phyloP scores from a whole-genome alignment of 2,888 invertebrate species.

The Cerceris rybyensis region DNA sequence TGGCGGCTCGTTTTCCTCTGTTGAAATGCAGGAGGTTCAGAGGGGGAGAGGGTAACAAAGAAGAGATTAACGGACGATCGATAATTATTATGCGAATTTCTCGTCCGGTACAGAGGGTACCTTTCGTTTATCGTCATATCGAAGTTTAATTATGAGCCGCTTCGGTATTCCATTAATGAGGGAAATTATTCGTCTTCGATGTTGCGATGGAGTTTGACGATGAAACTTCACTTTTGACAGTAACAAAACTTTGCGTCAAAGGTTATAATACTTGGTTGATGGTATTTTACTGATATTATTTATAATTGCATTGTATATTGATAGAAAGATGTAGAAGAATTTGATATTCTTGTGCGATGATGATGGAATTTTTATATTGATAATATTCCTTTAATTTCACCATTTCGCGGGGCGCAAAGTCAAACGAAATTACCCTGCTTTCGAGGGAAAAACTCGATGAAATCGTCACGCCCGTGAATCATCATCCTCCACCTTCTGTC shows the following conservation, averaged over 20 bases:
- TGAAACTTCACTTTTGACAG: no score
- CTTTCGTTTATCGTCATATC: conserved; percentile 45
- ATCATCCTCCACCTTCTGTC: conserved; percentile 68
- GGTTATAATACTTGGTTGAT: no score
- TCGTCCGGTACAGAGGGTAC: conserved; percentile 36
- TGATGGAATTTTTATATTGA: not conserved
- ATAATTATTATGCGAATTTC: conserved; percentile 72
- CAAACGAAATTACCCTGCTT: conserved; percentile 57
- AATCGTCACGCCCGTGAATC: conserved; percentile 70
- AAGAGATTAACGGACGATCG: conserved; percentile 72
- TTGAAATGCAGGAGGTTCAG: conserved; percentile 37
- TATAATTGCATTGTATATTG: no score
- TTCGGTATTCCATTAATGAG: conserved; percentile 33
- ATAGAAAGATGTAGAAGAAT: no score
- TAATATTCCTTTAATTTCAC: not conserved
- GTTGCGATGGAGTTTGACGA: not conserved
- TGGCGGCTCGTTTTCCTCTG: conserved; percentile 66
- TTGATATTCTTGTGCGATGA: no score
- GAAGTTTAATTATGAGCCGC: conserved; percentile 43
- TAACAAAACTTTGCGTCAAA: no score
- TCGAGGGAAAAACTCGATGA: conserved; percentile 57
- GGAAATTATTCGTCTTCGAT: conserved; percentile 4
- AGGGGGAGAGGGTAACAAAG: conserved; percentile 66
- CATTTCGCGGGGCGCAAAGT: conserved; percentile 39
- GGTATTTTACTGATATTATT: no score